A percentile compares a stretch with the other conserved stretches of the same genome.
Evolutionary conservation across 2,113 vertebrate species (phyloP).

Genomic region (Lathamus discolor): DNA sequence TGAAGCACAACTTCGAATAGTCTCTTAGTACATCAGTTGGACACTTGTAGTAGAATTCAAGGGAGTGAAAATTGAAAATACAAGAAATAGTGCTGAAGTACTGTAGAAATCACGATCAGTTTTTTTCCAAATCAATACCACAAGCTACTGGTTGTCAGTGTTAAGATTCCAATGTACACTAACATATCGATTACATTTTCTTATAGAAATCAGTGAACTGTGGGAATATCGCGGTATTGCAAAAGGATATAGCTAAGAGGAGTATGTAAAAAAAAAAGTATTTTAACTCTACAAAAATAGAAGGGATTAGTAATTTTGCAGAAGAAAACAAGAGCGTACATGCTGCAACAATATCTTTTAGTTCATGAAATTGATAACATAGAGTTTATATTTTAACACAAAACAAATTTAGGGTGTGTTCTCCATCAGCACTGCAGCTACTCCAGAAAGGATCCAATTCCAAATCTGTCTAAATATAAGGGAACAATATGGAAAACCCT

Average conservation of each 20-base stretch:
- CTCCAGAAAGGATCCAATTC: neutral
- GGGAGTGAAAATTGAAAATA: neutral
- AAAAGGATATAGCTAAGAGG: neutral
- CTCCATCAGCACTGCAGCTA: neutral
- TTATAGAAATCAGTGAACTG: neutral
- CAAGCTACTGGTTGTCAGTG: slow-evolving; percentile 13
- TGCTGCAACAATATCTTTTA: neutral
- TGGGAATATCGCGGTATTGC: neutral
- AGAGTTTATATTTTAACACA: neutral
- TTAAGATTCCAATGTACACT: neutral
- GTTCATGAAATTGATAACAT: neutral
- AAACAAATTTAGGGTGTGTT: neutral
- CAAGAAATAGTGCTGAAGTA: neutral
- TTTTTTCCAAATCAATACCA: slow-evolving; percentile 24
- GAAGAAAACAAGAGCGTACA: neutral
- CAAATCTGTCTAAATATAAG: neutral
- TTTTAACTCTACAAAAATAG: neutral
- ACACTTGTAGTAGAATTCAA: neutral
- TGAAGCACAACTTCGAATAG: neutral
- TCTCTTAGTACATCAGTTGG: neutral
- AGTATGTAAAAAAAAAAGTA: neutral
- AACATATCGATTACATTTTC: neutral
- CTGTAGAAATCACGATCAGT: neutral
- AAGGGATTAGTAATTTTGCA: neutral
- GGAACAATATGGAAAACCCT: neutral